Evolutionary conservation across 1,140 invertebrate genomes (phyloP).

Genomic region (Drosophila tropicalis): DNA sequence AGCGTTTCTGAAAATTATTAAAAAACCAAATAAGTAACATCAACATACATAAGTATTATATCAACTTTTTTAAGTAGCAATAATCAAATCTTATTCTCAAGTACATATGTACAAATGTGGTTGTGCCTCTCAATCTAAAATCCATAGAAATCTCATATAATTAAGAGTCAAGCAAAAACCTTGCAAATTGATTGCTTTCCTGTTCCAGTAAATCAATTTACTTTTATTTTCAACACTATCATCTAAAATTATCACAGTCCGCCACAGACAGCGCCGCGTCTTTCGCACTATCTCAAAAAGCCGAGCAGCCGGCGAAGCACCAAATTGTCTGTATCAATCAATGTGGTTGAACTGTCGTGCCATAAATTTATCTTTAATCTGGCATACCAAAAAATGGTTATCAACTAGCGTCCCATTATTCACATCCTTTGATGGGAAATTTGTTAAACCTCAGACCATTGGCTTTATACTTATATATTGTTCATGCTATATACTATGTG

Average conservation of each 20-base stretch:
- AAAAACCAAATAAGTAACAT: too few relatives aligned
- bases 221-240: background rate
- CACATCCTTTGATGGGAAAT: slow-evolving; percentile 3
- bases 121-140: too few relatives aligned
- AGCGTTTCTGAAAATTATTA: slow-evolving; percentile 25
- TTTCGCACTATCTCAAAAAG: background rate
- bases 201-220: slow-evolving; percentile 2
- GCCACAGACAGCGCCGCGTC: slow-evolving; percentile 5
- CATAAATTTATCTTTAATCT: slow-evolving; percentile 21
- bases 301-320: too few relatives aligned
- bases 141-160: background rate
- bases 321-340: slow-evolving; percentile 7
- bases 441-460: background rate
- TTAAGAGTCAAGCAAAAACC: background rate
- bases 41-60: too few relatives aligned
- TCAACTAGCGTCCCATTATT: slow-evolving; percentile 10
- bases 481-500: slow-evolving; percentile 11
- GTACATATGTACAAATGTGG: too few relatives aligned
- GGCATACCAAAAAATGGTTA: slow-evolving; percentile 3
- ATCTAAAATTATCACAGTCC: background rate
- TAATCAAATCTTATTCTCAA: too few relatives aligned
- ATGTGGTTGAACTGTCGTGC: background rate
- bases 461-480: background rate
- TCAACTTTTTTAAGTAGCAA: too few relatives aligned
- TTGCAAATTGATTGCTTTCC: slow-evolving; percentile 7